phyloP scores from a whole-genome alignment of 35 echinoderm and acorn worm species.

The Chiridota heheva region DNA sequence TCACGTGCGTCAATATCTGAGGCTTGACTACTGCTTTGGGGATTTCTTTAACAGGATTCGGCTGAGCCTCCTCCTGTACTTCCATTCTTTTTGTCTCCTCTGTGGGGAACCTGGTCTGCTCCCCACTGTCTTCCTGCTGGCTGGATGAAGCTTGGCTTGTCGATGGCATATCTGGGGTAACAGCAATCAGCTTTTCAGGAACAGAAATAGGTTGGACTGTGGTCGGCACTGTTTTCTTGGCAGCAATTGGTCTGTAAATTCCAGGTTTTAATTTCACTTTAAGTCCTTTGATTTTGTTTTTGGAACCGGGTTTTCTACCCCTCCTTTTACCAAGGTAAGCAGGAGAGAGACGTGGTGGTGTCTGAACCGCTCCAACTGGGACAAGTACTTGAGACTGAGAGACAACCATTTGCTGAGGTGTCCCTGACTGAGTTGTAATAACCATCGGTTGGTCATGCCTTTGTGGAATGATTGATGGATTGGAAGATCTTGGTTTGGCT shows the following conservation, averaged over 20 bases:
- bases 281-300: slow-evolving; percentile 27
- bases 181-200: no score
- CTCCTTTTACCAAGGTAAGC: slow-evolving; percentile 27
- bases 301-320: slow-evolving; percentile 30
- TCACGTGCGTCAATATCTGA: slow-evolving; percentile 91
- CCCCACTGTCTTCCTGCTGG: neutral
- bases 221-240: no score
- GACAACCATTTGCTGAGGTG: neutral
- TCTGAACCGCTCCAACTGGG: slow-evolving; percentile 5
- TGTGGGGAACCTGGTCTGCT: neutral
- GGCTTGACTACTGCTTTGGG: slow-evolving; percentile 90
- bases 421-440: no score
- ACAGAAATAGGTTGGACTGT: no score
- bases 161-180: no score
- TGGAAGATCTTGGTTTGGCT: slow-evolving; percentile 17
- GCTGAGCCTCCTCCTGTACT: slow-evolving; percentile 23
- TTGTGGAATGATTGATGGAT: neutral
- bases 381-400: slow-evolving; percentile 20
- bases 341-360: neutral
- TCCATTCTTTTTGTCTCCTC: slow-evolving; percentile 33
- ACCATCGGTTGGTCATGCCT: no score
- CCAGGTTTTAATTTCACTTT: no score
- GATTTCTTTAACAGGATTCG: slow-evolving; percentile 53
- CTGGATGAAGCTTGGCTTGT: neutral
- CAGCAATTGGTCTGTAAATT: no score